Conservation (phyloP, 2,797 vertebrate genomes). For the Eulemur albifrons region DNA sequence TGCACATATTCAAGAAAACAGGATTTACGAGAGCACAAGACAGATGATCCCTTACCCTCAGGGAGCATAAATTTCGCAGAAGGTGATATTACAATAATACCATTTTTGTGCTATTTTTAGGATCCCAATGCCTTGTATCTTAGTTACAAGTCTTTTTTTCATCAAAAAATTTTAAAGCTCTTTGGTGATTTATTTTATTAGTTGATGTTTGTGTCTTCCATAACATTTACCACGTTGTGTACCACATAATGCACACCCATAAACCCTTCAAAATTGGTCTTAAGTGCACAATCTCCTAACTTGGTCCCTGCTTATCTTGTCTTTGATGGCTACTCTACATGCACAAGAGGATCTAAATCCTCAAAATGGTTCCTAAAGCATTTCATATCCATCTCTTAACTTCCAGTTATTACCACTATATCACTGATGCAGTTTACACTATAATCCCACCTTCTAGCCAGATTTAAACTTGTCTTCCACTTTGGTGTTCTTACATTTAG, state of each 20-base stretch:
- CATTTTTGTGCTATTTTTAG: no score
- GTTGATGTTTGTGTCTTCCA: neutral
- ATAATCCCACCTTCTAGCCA: neutral
- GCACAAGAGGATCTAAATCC: neutral
- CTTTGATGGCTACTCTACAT: neutral
- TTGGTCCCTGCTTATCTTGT: neutral
- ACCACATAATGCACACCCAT: fast-evolving
- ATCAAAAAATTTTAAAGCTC: neutral
- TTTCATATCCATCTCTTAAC: neutral
- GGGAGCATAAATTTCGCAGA: neutral
- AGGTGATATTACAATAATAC: neutral
- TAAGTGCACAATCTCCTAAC: neutral
- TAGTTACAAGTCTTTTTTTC: neutral
- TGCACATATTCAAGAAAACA: neutral
- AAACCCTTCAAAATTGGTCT: neutral
- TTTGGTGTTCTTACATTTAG: neutral
- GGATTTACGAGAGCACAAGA: neutral
- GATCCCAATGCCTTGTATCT: neutral
- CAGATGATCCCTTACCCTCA: neutral
- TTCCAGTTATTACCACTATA: neutral
- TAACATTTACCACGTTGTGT: neutral
- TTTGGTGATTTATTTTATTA: neutral
- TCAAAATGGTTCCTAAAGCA: neutral
- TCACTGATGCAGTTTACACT: neutral
- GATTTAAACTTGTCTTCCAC: neutral